These are phyloP conservation scores for Hyphantria cunea DNA, from an alignment of 1,140 invertebrate genomes.

Conservation along the genomic window DNA sequence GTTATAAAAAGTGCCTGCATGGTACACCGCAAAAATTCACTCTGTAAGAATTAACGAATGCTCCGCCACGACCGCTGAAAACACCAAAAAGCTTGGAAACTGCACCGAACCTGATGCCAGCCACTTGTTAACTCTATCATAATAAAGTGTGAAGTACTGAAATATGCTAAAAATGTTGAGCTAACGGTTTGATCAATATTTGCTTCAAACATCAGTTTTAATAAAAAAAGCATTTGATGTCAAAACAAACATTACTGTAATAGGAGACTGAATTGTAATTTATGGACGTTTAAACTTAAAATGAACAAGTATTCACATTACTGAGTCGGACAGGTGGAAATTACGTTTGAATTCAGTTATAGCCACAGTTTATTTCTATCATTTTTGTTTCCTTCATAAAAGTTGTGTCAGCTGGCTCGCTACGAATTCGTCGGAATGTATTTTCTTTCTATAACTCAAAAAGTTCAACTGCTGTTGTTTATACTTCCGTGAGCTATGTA, in stretches of 20 bases:
- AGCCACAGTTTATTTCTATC: constrained; percentile 26
- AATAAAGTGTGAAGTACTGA: constrained; percentile 4
- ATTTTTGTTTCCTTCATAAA: constrained; percentile 26
- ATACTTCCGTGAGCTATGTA: constrained; percentile 1
- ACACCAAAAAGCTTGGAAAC: constrained; percentile 1
- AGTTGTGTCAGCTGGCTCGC: constrained; percentile 22
- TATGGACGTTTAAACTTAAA: constrained; percentile 19
- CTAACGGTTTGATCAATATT: too few species aligned
- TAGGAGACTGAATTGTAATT: constrained; percentile 22
- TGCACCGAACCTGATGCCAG: background rate
- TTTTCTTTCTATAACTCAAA: constrained; percentile 19
- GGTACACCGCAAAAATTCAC: constrained; percentile 26
- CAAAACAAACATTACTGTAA: background rate
- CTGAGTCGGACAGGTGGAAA: constrained; percentile 22
- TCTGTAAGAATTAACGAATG: constrained; percentile 29
- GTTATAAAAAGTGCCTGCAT: constrained; percentile 19
- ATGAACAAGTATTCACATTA: constrained; percentile 29
- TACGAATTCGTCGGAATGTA: constrained; percentile 19
- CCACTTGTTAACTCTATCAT: constrained; percentile 18
- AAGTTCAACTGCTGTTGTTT: constrained; percentile 12
- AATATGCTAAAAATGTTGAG: background rate
- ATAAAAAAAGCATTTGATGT: background rate
- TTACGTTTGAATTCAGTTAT: constrained; percentile 30
- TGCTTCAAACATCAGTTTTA: too few species aligned
- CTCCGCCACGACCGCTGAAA: constrained; percentile 10